Base-by-base conservation (phyloP, 2,888 invertebrate species). In the Trichopoda pennipes region DNA sequence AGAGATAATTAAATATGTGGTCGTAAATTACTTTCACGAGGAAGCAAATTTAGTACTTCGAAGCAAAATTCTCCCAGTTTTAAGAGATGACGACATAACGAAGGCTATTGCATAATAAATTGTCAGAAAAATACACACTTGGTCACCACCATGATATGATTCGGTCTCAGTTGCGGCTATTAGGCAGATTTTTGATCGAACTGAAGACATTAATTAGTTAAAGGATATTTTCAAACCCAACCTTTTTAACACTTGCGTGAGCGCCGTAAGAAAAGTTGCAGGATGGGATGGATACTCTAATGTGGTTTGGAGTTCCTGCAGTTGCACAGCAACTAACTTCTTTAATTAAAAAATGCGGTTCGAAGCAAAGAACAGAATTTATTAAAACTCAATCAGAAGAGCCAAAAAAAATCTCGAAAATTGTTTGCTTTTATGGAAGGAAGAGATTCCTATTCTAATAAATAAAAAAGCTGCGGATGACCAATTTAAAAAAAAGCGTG, bases 91-190 rank as follows among this genome's bases (percentile, higher is more conserved):
- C 14, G 14, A 14, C 2, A 23, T 51, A 14, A 51, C 51, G 12
- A 53, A 53, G 14, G 12, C 23, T 14, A 53, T 53, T 10, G 21
- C 14, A 14, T 3, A 19, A 14, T 53, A 23, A 53, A 23, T 19
- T 53, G 14, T 21, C 47, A 14, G 53, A 23, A 53, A 53, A 47
- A n/a, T 47, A 47, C 16, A 16, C 47, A n/a, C 16, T 47, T 3
- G n/a, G n/a, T n/a, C 47, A 47, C n/a, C 47, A 47, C n/a, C 47
- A 47, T 6, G 47, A 47, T 47, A 47, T 47, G 47, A n/a, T 47
- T 47, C 6, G 47, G 4, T 47, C 47, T n/a, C 47, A 47, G 14
- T 16, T 53, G 14, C 21, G 19, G 10, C 21, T 53, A 12, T 53
- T 3, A 14, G 9, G 53, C 3, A 38, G 12, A 8, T 10, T 38